Evolutionary conservation across 2,113 vertebrate species (phyloP).

Genomic region (Micromys minutus): DNA sequence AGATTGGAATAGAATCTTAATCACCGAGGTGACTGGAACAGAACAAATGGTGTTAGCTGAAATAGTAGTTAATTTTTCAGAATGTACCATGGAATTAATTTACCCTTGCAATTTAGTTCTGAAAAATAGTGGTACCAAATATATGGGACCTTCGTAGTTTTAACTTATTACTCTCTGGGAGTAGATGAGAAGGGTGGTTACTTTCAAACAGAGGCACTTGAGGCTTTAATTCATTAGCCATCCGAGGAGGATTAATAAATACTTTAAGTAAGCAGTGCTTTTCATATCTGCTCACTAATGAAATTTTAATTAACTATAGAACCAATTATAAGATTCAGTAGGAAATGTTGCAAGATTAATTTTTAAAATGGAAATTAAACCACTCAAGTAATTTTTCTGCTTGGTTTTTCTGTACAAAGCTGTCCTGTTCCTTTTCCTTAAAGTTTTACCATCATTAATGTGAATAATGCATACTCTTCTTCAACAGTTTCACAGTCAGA

Average conservation of each 20-base stretch:
- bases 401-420: constrained; percentile 70
- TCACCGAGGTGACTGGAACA: constrained; percentile 70
- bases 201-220: constrained; percentile 73
- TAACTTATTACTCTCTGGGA: constrained; percentile 73
- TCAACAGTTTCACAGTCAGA: not conserved
- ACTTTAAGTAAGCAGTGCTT: constrained; percentile 79
- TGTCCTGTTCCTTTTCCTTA: constrained; percentile 22
- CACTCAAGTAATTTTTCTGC: constrained; percentile 57
- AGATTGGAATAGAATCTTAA: constrained; percentile 71
- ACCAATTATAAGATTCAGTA: constrained; percentile 79
- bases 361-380: constrained; percentile 75
- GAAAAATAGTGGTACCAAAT: constrained; percentile 69
- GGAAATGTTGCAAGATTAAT: constrained; percentile 79
- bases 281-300: constrained; percentile 81
- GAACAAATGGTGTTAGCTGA: constrained; percentile 72
- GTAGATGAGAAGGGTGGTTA: constrained; percentile 77
- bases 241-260: constrained; percentile 82
- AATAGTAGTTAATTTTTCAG: constrained; percentile 82
- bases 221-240: constrained; percentile 82
- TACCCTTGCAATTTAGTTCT: constrained; percentile 75
- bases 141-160: constrained; percentile 67
- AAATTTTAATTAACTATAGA: constrained; percentile 83
- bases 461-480: constrained; percentile 32
- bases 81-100: constrained; percentile 81
- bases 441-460: constrained; percentile 41